These are phyloP conservation scores for Diorhabda carinulata DNA, from an alignment of 1,140 invertebrate genomes.

Conservation along the genomic window DNA sequence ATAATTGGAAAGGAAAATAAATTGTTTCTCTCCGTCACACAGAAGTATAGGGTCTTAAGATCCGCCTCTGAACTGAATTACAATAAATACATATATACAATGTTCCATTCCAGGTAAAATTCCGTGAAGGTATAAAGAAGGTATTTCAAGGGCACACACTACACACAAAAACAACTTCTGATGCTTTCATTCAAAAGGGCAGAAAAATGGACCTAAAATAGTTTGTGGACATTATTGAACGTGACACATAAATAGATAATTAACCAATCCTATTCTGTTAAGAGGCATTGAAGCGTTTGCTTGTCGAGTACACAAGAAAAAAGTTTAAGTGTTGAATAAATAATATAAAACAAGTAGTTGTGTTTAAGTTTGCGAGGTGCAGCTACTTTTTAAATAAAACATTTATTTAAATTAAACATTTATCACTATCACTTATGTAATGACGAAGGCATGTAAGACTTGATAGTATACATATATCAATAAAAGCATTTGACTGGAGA, in stretches of 20 bases:
- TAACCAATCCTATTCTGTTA: not conserved
- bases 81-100: not conserved
- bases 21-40: too few species aligned
- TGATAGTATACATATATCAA: too few species aligned
- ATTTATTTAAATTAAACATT: too few species aligned
- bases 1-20: too few species aligned
- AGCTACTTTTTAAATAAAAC: too few species aligned
- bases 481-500: too few species aligned
- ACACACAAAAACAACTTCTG: not conserved
- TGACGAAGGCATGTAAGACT: too few species aligned
- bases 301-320: not conserved
- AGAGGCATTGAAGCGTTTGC: not conserved
- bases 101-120: not conserved
- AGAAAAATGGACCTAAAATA: not conserved
- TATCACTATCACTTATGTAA: too few species aligned
- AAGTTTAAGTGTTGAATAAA: slow-evolving; percentile 3
- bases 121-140: not conserved
- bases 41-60: too few species aligned
- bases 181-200: not conserved
- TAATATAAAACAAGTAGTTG: not conserved
- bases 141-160: not conserved
- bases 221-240: not conserved
- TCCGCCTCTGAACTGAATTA: not conserved
- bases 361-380: too few species aligned
- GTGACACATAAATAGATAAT: not conserved